Evolutionary conservation across 2,888 invertebrate species (phyloP).

Genomic region (Chrysomela aeneicollis): DNA sequence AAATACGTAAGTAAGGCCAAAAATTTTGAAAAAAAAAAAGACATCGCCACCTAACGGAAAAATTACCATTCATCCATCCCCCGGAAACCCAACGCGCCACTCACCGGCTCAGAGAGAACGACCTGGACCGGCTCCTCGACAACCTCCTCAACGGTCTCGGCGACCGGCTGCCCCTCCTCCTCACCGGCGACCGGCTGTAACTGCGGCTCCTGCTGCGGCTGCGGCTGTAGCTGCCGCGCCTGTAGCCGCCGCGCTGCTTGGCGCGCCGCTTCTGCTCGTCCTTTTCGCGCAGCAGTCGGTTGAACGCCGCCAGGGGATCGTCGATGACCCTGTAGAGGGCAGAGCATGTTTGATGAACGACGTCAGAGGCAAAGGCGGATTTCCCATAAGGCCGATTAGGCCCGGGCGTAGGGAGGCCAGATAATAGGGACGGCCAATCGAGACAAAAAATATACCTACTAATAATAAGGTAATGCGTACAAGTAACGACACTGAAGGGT

Average conservation of each 20-base stretch:
- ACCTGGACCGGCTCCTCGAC: conserved; percentile 58
- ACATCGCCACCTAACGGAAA: too few relatives aligned
- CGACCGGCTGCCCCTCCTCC: conserved; percentile 59
- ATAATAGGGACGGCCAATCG: too few relatives aligned
- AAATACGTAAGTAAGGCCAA: too few relatives aligned
- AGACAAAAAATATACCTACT: too few relatives aligned
- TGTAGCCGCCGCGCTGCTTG: conserved; percentile 69
- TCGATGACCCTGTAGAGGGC: conserved; percentile 82
- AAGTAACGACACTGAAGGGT: too few relatives aligned
- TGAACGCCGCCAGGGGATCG: conserved; percentile 87
- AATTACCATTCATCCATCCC: neutral
- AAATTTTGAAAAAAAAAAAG: too few relatives aligned
- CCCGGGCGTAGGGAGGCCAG: too few relatives aligned
- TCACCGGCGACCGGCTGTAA: conserved; percentile 60
- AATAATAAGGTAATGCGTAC: too few relatives aligned
- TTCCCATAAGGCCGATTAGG: too few relatives aligned
- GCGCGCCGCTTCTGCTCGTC: conserved; percentile 73
- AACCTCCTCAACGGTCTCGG: conserved; percentile 49
- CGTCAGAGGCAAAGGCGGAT: too few relatives aligned
- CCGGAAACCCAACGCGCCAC: conserved; percentile 23
- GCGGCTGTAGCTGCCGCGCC: conserved; percentile 64
- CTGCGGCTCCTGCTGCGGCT: conserved; percentile 61
- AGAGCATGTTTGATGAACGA: too few relatives aligned
- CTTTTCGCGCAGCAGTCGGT: conserved; percentile 85
- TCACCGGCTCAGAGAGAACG: conserved; percentile 67